Conservation (phyloP, 1,140 invertebrate species). For the Macrostomum lignano region DNA sequence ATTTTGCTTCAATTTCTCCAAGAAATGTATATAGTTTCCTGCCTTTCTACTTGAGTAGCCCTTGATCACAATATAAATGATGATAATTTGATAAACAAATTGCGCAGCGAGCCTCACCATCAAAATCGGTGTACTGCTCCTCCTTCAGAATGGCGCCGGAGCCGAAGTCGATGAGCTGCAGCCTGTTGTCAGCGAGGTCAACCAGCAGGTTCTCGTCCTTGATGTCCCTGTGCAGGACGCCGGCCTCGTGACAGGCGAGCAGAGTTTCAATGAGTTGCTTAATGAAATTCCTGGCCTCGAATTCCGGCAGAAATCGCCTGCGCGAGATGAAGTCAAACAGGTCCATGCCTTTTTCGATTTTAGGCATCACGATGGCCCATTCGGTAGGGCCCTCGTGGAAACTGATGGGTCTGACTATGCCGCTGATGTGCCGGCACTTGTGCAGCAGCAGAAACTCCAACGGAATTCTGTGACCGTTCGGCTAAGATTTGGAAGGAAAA, state of each 20-base stretch:
- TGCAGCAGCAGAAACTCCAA: background rate
- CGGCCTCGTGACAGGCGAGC: slow-evolving; percentile 19
- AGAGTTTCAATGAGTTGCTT: slow-evolving; percentile 27
- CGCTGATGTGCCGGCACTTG: background rate
- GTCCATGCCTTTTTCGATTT: no score
- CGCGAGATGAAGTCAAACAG: no score
- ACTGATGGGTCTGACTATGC: no score
- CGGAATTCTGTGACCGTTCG: background rate
- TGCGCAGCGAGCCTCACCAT: slow-evolving; percentile 35
- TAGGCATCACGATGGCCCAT: no score
- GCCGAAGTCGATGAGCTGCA: slow-evolving; percentile 40
- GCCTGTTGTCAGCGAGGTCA: slow-evolving; percentile 31
- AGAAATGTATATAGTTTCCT: no score
- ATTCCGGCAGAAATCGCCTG: no score
- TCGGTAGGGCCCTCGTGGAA: no score
- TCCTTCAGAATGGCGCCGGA: slow-evolving; percentile 37
- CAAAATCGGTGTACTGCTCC: slow-evolving; percentile 36
- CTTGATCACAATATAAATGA: no score
- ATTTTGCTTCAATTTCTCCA: no score
- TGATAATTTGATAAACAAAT: no score
- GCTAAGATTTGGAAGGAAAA: background rate
- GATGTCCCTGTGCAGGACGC: slow-evolving; percentile 36
- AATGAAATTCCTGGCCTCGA: no score
- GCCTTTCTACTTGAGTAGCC: no score
- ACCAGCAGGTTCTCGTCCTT: slow-evolving; percentile 41